Base-by-base conservation (phyloP, 2,888 invertebrate genomes). In the Drosophila anomalata region DNA sequence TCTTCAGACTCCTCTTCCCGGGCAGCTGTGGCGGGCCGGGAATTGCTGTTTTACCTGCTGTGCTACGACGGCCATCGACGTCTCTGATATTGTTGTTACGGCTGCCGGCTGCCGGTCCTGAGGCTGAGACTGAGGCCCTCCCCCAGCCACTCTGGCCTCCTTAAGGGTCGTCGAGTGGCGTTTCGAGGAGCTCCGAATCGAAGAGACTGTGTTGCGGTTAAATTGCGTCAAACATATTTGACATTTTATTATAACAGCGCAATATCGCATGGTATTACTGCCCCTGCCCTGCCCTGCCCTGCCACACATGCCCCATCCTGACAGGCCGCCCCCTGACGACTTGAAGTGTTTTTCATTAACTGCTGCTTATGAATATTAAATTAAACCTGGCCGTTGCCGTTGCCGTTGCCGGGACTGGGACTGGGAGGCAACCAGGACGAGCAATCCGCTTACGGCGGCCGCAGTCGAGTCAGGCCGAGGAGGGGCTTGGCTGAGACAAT, bases 201-300 rank as follows among this genome's bases (percentile, higher is more conserved):
- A 41, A 59, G 70, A 79, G 78, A 78, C 75, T 81, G 78, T 78
- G 85, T 75, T 83, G 81, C 71, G 84, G 86, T 83, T 84, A 78
- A 80, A 83, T 79, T 86, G 84, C 87, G 84, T 77, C 84, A 84
- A 84, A 81, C 87, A 87, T 87, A 87, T 85, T 85, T 87, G 87
- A 87, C 84, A 85, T 85, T 85, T 84, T 87, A 87, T 85, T 86
- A 84, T 66, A 70, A 70, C 74, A 76, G 50, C 55, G 70, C 70
- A 69, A 69, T 69, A 70, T 69, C 41, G 61, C 47, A 36, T 42
- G 52, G 61, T 47, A 56, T 62, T 62, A 42, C 56, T 17, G 8
- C 17, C 51, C 46, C 63, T 17, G 29, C 17, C 51, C 17, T 17
- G 29, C 17, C 51, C 17, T 17, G 17, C 51, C 46, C 63, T 17